phyloP scores from a whole-genome alignment of 1,140 invertebrate species.

The Cardiocondyla obscurior region DNA sequence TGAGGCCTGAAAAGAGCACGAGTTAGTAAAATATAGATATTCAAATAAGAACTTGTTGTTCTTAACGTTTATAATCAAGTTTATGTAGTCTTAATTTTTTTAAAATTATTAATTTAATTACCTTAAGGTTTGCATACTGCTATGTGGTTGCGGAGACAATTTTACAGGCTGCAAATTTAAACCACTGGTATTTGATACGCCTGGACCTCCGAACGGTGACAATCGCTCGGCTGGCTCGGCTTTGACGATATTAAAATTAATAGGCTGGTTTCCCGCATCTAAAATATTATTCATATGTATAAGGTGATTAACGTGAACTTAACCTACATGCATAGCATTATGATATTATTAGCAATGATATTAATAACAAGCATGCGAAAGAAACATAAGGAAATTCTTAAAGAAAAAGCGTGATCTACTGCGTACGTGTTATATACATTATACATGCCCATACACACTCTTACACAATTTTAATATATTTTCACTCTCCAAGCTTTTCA shows the following conservation, averaged over 20 bases:
- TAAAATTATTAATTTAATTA: constrained; percentile 51
- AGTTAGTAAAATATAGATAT: not conserved
- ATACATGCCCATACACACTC: no score
- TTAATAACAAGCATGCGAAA: not conserved
- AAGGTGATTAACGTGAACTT: not conserved
- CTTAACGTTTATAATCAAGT: not conserved
- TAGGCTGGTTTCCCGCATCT: constrained; percentile 59
- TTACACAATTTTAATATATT: constrained; percentile 63
- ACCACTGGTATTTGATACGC: constrained; percentile 28
- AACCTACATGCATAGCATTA: not conserved
- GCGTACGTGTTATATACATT: not conserved
- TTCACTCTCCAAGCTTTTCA: constrained; percentile 56
- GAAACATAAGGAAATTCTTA: not conserved
- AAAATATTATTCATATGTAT: constrained; percentile 25
- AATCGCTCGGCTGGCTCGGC: constrained; percentile 70
- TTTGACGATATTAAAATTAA: constrained; percentile 73
- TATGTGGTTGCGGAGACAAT: constrained; percentile 35
- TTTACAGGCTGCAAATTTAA: constrained; percentile 58
- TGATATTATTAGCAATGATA: not conserved
- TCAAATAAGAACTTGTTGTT: not conserved
- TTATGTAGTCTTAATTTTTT: not conserved
- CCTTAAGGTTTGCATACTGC: constrained; percentile 64
- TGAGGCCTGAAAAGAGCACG: constrained; percentile 60
- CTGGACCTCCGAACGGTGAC: constrained; percentile 54
- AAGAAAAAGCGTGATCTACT: constrained; percentile 6